A percentile compares a stretch with the other conserved stretches of the same genome.
Evolutionary conservation across 1,140 invertebrate genomes (phyloP).

Genomic region (Fopius arisanus): DNA sequence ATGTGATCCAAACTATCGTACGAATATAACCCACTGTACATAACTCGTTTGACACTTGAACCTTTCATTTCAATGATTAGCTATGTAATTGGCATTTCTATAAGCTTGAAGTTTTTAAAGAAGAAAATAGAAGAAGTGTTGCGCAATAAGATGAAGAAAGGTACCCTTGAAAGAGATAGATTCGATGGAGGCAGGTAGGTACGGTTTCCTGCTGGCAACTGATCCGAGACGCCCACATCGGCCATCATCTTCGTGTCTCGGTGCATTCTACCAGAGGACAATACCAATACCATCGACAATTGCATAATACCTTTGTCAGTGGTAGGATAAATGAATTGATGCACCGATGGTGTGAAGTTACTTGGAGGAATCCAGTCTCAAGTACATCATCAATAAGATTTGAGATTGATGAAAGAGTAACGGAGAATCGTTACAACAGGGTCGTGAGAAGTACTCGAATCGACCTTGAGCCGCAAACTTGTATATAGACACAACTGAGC

Average conservation of each 20-base stretch:
- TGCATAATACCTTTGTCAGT: not conserved
- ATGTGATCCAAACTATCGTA: not conserved
- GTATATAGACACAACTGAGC: not conserved
- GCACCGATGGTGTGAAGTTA: no score
- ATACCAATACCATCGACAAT: not conserved
- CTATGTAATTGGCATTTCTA: no score
- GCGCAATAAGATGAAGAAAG: not conserved
- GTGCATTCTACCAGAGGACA: conserved; percentile 13
- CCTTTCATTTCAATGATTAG: no score
- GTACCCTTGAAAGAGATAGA: not conserved
- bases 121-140: not conserved
- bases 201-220: conserved; percentile 51
- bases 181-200: conserved; percentile 38
- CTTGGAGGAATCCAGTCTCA: no score
- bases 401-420: conserved; percentile 1
- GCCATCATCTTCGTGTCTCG: conserved; percentile 27
- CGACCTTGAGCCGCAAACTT: conserved; percentile 20
- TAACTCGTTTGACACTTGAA: not conserved
- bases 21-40: not conserved
- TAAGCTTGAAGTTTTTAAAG: not conserved
- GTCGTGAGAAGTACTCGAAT: conserved; percentile 16
- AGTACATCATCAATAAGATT: not conserved
- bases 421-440: conserved; percentile 11
- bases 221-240: conserved; percentile 53
- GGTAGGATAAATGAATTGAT: no score